Percentiles rank a stretch among this genome's conserved stretches.
These are phyloP conservation scores for Phymorhynchus buccinoides DNA, from an alignment of 1,140 invertebrate genomes.

Conservation along the genomic window DNA sequence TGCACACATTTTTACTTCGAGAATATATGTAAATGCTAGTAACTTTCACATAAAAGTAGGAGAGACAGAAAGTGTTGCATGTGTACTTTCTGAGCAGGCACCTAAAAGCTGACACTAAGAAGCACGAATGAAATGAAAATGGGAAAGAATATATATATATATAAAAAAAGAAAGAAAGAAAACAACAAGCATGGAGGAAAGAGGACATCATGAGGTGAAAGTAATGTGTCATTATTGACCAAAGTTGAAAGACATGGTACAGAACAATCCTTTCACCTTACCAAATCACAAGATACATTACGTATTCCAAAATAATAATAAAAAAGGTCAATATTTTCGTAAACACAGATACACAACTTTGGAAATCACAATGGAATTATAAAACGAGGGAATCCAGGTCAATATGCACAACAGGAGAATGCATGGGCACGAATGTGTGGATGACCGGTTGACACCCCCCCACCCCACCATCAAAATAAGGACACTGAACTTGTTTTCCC, in stretches of 20 bases:
- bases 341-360: not conserved
- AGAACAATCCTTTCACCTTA: slow-evolving; percentile 35
- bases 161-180: too few species aligned
- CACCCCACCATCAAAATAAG: too few species aligned
- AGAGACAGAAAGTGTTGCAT: too few species aligned
- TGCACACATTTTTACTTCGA: too few species aligned
- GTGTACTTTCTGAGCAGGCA: too few species aligned
- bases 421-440: not conserved
- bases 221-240: slow-evolving; percentile 34
- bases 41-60: too few species aligned
- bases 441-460: not conserved
- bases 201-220: slow-evolving; percentile 14
- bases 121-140: too few species aligned
- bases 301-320: too few species aligned
- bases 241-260: slow-evolving; percentile 41
- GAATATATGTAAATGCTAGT: too few species aligned
- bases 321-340: not conserved
- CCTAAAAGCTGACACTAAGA: not conserved
- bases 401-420: not conserved
- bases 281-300: slow-evolving; percentile 19
- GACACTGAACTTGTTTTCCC: not conserved
- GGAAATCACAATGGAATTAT: not conserved
- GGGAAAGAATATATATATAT: too few species aligned
- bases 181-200: not conserved
- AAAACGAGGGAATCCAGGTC: not conserved